Evolutionary conservation across 2,888 invertebrate species (phyloP), one percentile per base, ranked within the genome.

Genomic region (Morpho helenor): DNA sequence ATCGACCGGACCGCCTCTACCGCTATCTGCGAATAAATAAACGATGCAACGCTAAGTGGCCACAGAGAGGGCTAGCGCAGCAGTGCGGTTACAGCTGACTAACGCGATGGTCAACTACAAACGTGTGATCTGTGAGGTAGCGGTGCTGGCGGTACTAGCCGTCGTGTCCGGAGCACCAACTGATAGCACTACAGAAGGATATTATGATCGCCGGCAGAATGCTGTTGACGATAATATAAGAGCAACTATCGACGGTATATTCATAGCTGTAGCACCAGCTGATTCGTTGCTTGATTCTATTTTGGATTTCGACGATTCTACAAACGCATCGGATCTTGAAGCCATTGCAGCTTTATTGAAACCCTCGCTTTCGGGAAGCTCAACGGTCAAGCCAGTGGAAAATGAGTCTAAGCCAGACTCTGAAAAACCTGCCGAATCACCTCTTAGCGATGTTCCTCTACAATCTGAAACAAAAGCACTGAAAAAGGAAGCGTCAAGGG

Each of bases 201-300:
- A 85, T 22, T 84, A 87, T 64, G 96, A 96, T 79, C 95, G 96
- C 74, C 84, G 95, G 7, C 96, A 96, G 76, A 96, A 95, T 74
- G 96, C 96, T 1, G 88, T 93, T 16, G 16, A 16, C 0, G 95
- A 95, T 69, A 96, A 96, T 84, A 92, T 93, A 65, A 90, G 95
- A 16, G 82, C 96, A 8, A 93, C 93, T 73, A 89, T 96, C 53
- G 93, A 94, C 69, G 95, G 94, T 9, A 87, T 95, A n/a, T 91
- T 94, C 9, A 80, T 95, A 42, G 93, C 94, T 3, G 84, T 94
- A 47, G 93, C 94, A 0, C 94, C 94, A 0, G 92, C 92, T 0
- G 94, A 94, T 54, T 84, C 92, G 1, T 79, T 94, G 7, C 76
- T 94, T 9, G 82, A 92, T 23, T 92, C 92, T 0, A 90, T 91